These are phyloP conservation scores for Fratercula arctica DNA, from an alignment of 2,797 vertebrate genomes.

Conservation along the genomic window DNA sequence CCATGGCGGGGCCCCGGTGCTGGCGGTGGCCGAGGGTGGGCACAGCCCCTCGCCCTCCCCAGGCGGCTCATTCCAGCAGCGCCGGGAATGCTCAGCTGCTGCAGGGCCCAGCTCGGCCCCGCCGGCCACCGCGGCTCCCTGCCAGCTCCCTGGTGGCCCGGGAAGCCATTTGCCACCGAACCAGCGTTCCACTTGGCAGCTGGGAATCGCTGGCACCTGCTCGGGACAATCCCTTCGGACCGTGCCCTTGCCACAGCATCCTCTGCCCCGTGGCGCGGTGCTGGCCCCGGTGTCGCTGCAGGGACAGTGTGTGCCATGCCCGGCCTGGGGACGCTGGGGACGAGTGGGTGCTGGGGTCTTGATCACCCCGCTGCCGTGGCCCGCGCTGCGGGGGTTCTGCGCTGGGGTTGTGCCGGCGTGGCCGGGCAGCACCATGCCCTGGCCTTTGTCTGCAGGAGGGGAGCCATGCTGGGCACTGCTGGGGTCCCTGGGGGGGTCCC, in stretches of 20 bases:
- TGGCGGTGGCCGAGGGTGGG: rapidly evolving
- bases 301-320: not conserved
- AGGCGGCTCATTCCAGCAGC: not conserved
- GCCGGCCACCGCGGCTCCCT: rapidly evolving
- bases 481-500: not conserved
- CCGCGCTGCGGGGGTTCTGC: not conserved
- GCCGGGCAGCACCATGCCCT: not conserved
- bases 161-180: not conserved
- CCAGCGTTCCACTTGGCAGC: not conserved
- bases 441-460: not conserved
- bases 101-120: not conserved
- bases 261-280: rapidly evolving
- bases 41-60: rapidly evolving
- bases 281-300: rapidly evolving
- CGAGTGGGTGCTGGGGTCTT: too few species aligned
- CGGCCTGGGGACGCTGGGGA: not conserved
- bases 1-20: too few species aligned
- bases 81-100: not conserved
- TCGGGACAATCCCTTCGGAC: not conserved
- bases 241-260: not conserved
- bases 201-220: not conserved
- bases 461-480: not conserved
- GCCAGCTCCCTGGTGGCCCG: not conserved
- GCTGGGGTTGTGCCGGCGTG: rapidly evolving
- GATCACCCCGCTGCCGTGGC: rapidly evolving